These are phyloP conservation scores for Spea multiplicata DNA, from an alignment of 2,113 vertebrate genomes.

Conservation along the genomic window DNA sequence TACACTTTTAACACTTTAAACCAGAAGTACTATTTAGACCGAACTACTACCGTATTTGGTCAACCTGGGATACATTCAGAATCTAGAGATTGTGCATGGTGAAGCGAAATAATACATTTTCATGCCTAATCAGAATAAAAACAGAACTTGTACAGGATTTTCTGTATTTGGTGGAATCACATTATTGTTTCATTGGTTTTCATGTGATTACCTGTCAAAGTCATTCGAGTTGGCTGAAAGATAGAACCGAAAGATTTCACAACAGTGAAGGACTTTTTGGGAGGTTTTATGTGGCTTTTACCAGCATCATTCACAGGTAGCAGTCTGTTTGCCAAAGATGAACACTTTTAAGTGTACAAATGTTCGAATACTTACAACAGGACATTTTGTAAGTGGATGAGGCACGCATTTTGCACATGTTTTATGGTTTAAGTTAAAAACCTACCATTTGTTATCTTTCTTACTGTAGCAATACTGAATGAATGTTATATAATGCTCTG, in stretches of 20 bases:
- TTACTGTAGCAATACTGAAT: neutral
- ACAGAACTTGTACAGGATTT: too few species aligned
- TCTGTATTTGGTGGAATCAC: too few species aligned
- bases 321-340: slow-evolving; percentile 27
- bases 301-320: slow-evolving; percentile 6
- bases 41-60: too few species aligned
- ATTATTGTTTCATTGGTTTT: neutral
- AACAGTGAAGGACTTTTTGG: neutral
- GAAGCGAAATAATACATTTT: too few species aligned
- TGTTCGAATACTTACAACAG: slow-evolving; percentile 10
- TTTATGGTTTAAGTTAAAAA: slow-evolving; percentile 15
- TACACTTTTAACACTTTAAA: too few species aligned
- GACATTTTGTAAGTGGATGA: slow-evolving; percentile 32
- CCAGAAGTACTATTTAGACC: too few species aligned
- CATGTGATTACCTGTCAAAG: neutral
- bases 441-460: slow-evolving; percentile 17
- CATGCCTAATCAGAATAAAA: too few species aligned
- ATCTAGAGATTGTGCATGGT: too few species aligned
- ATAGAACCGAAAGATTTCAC: neutral
- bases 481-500: slow-evolving; percentile 9
- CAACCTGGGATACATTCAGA: too few species aligned
- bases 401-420: slow-evolving; percentile 6
- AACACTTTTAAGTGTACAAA: slow-evolving; percentile 30
- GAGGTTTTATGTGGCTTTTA: neutral
- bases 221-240: slow-evolving; percentile 4